Conservation (phyloP, 2,888 invertebrate genomes). For the Listrodromus nycthemerus region DNA sequence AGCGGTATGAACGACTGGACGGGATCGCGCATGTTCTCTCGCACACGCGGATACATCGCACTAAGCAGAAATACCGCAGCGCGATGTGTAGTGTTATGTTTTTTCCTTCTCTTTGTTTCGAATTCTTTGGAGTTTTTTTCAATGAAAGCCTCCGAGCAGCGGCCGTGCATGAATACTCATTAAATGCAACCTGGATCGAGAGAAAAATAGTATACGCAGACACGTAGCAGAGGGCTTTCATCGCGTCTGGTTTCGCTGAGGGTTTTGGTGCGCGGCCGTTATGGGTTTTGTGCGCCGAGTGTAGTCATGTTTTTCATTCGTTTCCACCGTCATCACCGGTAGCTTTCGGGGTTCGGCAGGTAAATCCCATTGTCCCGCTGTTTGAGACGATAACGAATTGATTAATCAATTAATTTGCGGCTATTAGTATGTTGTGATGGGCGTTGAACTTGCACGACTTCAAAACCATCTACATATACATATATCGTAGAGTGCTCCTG, state of each 20-base stretch:
- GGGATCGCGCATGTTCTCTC: no score
- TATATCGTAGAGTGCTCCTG: no score
- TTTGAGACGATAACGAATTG: constrained; percentile 54
- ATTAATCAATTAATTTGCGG: constrained; percentile 47
- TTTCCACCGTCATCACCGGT: constrained; percentile 32
- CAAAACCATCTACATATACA: neutral
- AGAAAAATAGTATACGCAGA: constrained; percentile 45
- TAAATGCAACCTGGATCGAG: constrained; percentile 51
- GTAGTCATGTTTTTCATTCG: constrained; percentile 57
- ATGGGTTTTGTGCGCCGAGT: constrained; percentile 46
- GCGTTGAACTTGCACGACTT: neutral
- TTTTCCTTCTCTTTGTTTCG: constrained; percentile 3
- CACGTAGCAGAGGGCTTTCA: constrained; percentile 49
- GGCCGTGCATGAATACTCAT: constrained; percentile 57
- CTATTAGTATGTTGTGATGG: neutral
- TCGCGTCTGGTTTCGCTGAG: constrained; percentile 52
- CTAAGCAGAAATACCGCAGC: neutral
- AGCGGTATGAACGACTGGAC: no score
- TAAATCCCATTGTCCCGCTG: constrained; percentile 42
- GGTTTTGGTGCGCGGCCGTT: constrained; percentile 45
- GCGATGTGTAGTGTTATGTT: constrained; percentile 6
- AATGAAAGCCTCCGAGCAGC: constrained; percentile 30
- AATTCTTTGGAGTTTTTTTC: constrained; percentile 32
- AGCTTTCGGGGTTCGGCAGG: constrained; percentile 35
- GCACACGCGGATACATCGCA: neutral